Percentiles rank a stretch among this genome's conserved stretches.
Conservation (phyloP, 35 echinoderm and acorn worm species). For the Patiria miniata region DNA sequence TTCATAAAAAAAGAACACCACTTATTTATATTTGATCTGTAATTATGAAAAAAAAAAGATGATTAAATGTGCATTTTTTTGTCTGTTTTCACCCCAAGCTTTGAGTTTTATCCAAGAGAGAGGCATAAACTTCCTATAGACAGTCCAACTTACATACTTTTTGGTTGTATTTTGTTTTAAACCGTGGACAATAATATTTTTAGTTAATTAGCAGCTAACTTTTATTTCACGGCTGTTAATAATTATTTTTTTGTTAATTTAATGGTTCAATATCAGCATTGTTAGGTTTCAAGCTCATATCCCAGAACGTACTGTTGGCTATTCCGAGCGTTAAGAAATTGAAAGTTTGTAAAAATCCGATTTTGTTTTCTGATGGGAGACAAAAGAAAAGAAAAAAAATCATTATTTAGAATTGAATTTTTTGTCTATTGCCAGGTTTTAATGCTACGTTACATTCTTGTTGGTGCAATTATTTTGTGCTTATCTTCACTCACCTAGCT, state of each 20-base stretch:
- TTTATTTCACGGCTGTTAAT: not conserved
- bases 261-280: not conserved
- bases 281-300: not conserved
- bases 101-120: not conserved
- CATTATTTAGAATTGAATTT: too few relatives aligned
- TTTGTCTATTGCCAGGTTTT: not conserved
- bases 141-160: not conserved
- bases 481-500: slow-evolving; percentile 25
- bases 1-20: not conserved
- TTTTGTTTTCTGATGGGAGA: too few relatives aligned
- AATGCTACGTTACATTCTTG: slow-evolving; percentile 7
- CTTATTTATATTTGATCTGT: slow-evolving; percentile 5
- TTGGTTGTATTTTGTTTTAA: not conserved
- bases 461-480: slow-evolving; percentile 31
- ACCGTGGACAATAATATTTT: not conserved
- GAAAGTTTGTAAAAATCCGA: not conserved
- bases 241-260: not conserved
- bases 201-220: not conserved
- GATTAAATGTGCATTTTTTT: not conserved
- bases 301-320: not conserved
- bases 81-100: not conserved
- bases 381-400: too few relatives aligned
- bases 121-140: not conserved
- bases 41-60: not conserved
- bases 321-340: not conserved